Base-by-base conservation (phyloP, 2,888 invertebrate species). In the Troides helena region DNA sequence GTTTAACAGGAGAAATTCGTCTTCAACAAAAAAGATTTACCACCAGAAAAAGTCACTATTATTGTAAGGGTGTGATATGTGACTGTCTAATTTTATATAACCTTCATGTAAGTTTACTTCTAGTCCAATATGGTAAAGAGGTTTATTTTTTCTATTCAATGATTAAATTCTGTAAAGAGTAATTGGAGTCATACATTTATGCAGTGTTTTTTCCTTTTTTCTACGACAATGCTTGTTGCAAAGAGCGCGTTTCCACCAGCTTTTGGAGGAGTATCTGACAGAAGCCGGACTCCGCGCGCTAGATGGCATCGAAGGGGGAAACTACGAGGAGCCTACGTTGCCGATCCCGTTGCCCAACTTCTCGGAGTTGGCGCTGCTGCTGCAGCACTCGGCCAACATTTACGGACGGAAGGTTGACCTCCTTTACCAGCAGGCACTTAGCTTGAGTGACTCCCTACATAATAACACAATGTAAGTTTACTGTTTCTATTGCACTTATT, bases 351-450 rank as follows among this genome's bases (percentile, higher is more conserved):
- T 74, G 59, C 94, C 94, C 79, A 96, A 96, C 86, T 97, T 96
- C 89, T 94, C 95, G 1, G 95, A 97, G 88, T 95, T 96, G 70
- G 97, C 96, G n/a, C 84, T 97, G 75, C 88, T 97, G 72, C 85
- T 97, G 74, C 96, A 97, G 87, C 95, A 95, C 81, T 95, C 95
- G 23, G 94, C 95, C 25, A 89, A 92, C 79, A 94, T 96, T 65
- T 97, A 96, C 86, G 93, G 94, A 58, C 95, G 94, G 80, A 95
- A 96, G 90, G 95, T 97, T 36, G 97, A 97, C 84, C 93, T 89
- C 80, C 84, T 94, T 36, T 89, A 90, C 78, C 85, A 86, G 65
- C 89, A 92, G 71, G 90, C 90, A 62, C 78, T 87, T 57, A 75
- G 75, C 70, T 81, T 92, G 72, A 88, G 85, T 79, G 86, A 91